Base-by-base conservation (phyloP, 2,797 vertebrate species). In the Peromyscus attwateri region DNA sequence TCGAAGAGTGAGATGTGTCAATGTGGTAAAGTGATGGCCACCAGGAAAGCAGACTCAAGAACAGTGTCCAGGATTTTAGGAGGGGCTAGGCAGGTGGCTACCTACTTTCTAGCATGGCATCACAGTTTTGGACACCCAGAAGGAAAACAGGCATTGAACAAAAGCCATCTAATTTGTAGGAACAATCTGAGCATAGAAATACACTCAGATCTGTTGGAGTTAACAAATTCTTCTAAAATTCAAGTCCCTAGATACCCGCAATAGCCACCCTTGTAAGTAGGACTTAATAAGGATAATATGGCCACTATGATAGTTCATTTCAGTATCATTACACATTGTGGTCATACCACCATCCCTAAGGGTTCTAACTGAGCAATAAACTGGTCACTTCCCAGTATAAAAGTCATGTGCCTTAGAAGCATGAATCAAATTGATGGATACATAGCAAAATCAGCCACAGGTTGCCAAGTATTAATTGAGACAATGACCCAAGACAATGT, bases 351-450 rank as follows among this genome's bases (percentile, higher is more conserved):
- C 93, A 0, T 89, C 60, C 19, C 4, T n/a, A 40, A 73, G 76
- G 21, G 73, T 60, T 64, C 57, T 89, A 55, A 21, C 34, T 80
- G 52, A 71, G 81, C 12, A 73, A 31, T 64, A 55, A 57, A 21
- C 37, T 79, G 66, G 31, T 81, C 68, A 64, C 52, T 85, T 95
- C 14, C 34, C 34, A 87, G 16, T 85, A 46, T 66, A 93, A 93
- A 81, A 93, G 6, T 79, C 90, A 95, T 11, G 2, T 85, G 60
- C 40, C 62, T 76, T 82, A 88, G 49, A 92, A 71, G 25, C 82
- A 85, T 82, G 96, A 76, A 73, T 89, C 25, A 85, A 82, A 91
- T 88, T 94, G 89, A 11, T 89, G 17, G 49, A 83, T 79, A 79
- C 0, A 13, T 87, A 85, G 29, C 25, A 55, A 95, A 91, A 91